Evolutionary conservation across 2,888 invertebrate species (phyloP), one percentile per base, ranked within the genome.

Genomic region (Lamproptera curius): DNA sequence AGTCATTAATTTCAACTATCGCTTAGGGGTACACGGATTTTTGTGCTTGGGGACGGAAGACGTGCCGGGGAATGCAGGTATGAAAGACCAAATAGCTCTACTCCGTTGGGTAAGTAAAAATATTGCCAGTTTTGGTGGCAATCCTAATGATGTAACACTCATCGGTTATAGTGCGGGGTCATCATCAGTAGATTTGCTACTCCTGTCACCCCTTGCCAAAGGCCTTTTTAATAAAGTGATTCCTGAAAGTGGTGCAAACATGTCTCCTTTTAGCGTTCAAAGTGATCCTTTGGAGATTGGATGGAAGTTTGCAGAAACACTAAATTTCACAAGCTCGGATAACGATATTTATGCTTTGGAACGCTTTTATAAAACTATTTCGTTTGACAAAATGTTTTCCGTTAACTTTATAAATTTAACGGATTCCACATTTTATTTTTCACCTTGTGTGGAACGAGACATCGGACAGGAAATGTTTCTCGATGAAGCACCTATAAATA

Each of bases 51-150:
- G 78, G 0, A 78, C 78, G 6, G 56, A 66, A 44, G 65, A 62
- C 34, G 59, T 59, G 42, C 80, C 80, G 0, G 81, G 81, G 0
- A 81, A 81, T 39, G 80, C 79, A 16, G 81, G 75, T 2, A 61
- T 79, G 63, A 81, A 81, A 54, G 80, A 82, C 44, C 76, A 77
- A 55, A 64, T 81, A 1, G 70, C 74, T 0, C 53, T 73, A 16
- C 58, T 79, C 6, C 28, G 28, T 10, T 28, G 28, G 28, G 28
- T 28, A 2, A 28, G n/a, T 9, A 28, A 9, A n/a, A 28, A 28
- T n/a, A 28, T 28, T 9, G 28, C 28, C n/a, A 28, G 28, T 28
- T 28, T 28, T 28, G 28, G 28, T 28, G 28, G 28, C 9, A 28
- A 28, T n/a, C 28, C 28, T 28, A n/a, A 8, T 28, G 28, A 28